These are phyloP conservation scores for Dipus sagitta DNA, from an alignment of 2,797 vertebrate genomes.

Conservation along the genomic window DNA sequence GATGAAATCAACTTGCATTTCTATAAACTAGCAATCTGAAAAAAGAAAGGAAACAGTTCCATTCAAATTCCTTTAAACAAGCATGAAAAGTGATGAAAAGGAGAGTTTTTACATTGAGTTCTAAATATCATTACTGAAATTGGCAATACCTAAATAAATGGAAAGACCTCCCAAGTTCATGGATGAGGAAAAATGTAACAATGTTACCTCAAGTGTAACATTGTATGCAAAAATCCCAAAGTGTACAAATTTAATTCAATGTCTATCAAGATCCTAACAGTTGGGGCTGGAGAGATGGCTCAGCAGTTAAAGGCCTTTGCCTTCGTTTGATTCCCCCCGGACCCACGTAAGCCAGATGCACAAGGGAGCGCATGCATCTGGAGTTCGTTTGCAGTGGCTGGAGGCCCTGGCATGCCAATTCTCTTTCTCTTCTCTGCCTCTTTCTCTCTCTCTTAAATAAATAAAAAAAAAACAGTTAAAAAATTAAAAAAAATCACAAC, in stretches of 20 bases:
- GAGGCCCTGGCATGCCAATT: too few relatives aligned
- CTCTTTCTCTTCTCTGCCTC: too few relatives aligned
- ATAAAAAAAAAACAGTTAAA: too few relatives aligned
- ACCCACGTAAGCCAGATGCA: too few relatives aligned
- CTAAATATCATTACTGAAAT: background rate
- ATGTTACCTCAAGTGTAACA: background rate
- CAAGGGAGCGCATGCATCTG: too few relatives aligned
- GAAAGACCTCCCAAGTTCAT: background rate
- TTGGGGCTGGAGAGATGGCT: too few relatives aligned
- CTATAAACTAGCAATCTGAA: background rate
- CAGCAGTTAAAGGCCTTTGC: too few relatives aligned
- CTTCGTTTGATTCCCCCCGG: too few relatives aligned
- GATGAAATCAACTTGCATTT: background rate
- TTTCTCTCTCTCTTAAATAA: too few relatives aligned
- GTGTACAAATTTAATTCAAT: background rate
- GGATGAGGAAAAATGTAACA: background rate
- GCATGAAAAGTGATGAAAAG: background rate
- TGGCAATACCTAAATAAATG: background rate
- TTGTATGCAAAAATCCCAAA: too few relatives aligned
- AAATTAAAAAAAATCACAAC: background rate
- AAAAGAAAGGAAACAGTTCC: constrained; percentile 3
- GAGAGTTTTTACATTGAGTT: background rate
- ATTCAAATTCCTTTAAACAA: background rate
- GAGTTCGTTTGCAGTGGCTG: too few relatives aligned
- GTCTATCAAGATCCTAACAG: background rate